Evolutionary conservation across 2,888 invertebrate species (phyloP), one percentile per base, ranked within the genome.

Genomic region (Fissipunctia ypsillon): DNA sequence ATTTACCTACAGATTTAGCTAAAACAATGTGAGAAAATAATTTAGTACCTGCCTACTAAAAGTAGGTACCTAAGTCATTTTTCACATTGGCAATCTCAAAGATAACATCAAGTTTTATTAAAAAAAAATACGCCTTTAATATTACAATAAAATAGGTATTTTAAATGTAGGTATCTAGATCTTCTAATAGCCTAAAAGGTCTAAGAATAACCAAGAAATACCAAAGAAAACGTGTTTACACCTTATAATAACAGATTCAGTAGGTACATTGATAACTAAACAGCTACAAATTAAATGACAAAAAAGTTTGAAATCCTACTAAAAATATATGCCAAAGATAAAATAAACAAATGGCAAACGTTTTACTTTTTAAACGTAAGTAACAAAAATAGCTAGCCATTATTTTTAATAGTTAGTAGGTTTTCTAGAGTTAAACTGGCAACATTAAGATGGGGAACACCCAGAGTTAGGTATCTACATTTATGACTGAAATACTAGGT

Each of bases 371-470:
- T 28, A 45, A 38, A 28, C 10, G 2, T 28, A 65, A 28, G 6
- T 38, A 45, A 31, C 6, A 28, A 28, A 50, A 25, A 22, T 31
- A 28, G 12, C 16, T 35, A 54, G 7, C 19, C 35, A 35, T 64
- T 48, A 16, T 25, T 59, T 48, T 14, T 25, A 60, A 38, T 41
- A 22, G 10, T 35, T 54, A 57, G 50, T 70, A 76, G 52, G 5
- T 57, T 67, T 75, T 59, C 28, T 66, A 7, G 14, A 22, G 14
- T 69, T 69, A 22, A 68, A 52, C 16, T 82, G 82, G 81, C 81
- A 81, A 82, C 81, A 81, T 57, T 78, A 14, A 50, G 16, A 54
- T 35, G 78, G 81, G 78, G 65, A 77, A 69, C 50, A 54, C 61
- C 81, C 54, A 41, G 38, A 43, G 35, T 57, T 68, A 66, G 25